Evolutionary conservation across 2,888 invertebrate genomes (phyloP).

Genomic region (Macrostomum cliftonense): DNA sequence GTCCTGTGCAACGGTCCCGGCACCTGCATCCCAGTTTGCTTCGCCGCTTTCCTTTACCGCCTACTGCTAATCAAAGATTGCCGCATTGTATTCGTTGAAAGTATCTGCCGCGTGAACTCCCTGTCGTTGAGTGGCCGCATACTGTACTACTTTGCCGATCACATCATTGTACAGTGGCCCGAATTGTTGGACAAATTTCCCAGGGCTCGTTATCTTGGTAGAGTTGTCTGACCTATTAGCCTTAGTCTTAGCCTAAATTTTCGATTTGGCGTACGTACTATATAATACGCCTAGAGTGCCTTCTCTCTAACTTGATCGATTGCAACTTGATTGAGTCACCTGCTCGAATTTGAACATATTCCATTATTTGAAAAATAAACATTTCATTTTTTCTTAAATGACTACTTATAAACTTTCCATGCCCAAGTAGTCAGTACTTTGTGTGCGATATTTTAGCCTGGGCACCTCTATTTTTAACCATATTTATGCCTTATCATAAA

Average conservation of each 20-base stretch:
- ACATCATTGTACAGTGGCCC: conserved; percentile 81
- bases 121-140: conserved; percentile 74
- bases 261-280: no score
- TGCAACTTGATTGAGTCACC: no score
- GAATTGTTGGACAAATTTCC: conserved; percentile 49
- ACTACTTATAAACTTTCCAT: no score
- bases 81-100: conserved; percentile 74
- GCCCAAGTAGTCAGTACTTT: no score
- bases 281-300: no score
- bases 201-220: conserved; percentile 56
- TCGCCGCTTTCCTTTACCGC: conserved; percentile 51
- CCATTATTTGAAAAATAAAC: no score
- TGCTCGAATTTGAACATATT: no score
- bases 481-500: no score
- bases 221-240: conserved; percentile 39
- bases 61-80: conserved; percentile 42
- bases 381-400: no score
- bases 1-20: conserved; percentile 86
- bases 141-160: conserved; percentile 57
- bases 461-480: no score
- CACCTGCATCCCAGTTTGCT: conserved; percentile 76
- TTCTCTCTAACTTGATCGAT: no score
- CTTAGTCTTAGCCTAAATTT: background rate
- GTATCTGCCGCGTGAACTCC: conserved; percentile 71
- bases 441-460: no score